Conservation (phyloP, 92 coral and sea anemone genomes). For the Micromussa lordhowensis region DNA sequence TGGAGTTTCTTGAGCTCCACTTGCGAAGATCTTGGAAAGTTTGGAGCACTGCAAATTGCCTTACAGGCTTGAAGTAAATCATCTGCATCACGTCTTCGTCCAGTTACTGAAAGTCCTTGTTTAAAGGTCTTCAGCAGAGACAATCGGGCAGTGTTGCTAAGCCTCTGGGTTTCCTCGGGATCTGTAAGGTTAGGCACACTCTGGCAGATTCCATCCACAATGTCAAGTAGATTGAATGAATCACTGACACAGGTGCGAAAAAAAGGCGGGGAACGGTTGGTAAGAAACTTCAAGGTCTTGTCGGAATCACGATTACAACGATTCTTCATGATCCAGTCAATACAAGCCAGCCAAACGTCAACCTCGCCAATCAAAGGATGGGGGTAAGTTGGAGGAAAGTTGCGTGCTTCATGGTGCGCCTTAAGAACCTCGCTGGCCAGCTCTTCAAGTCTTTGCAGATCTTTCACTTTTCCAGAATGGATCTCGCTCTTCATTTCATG, state of each 20-base stretch:
- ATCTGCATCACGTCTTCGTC: conserved; percentile 52
- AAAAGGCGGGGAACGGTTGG: conserved; percentile 67
- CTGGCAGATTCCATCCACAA: conserved; percentile 73
- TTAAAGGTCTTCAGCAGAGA: conserved; percentile 65
- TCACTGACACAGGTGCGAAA: conserved; percentile 85
- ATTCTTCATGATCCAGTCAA: conserved; percentile 80
- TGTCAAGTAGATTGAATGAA: conserved; percentile 77
- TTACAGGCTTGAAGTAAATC: conserved; percentile 69
- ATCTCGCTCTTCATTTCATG: conserved; percentile 45
- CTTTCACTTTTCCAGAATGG: conserved; percentile 38
- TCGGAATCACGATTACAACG: conserved; percentile 69
- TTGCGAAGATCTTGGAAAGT: conserved; percentile 69
- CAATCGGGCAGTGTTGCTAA: conserved; percentile 64
- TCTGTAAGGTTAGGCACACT: conserved; percentile 65
- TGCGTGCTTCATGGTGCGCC: conserved; percentile 69
- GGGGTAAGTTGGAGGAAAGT: conserved; percentile 87
- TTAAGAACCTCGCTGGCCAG: conserved; percentile 62
- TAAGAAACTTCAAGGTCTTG: conserved; percentile 64
- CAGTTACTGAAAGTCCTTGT: conserved; percentile 7
- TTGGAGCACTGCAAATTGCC: conserved; percentile 58
- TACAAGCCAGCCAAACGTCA: conserved; percentile 83
- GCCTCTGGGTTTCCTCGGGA: conserved; percentile 75
- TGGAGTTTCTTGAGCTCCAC: conserved; percentile 77
- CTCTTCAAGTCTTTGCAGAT: conserved; percentile 49
- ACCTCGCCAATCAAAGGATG: conserved; percentile 89